phyloP scores from a whole-genome alignment of 1,140 invertebrate species.

The Caenorhabditis inopinata region DNA sequence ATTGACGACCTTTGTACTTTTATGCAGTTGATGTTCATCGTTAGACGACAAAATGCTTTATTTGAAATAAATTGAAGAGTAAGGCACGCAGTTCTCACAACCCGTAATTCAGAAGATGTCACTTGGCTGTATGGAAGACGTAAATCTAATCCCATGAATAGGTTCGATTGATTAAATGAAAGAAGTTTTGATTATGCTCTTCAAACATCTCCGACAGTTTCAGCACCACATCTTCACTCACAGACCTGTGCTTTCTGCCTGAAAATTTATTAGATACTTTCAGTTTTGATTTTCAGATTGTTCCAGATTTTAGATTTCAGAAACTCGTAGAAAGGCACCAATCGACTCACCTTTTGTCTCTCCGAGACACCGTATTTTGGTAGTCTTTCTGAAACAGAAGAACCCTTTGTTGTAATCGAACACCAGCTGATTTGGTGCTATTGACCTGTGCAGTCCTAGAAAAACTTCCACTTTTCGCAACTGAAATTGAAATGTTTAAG shows the following conservation, averaged over 20 bases:
- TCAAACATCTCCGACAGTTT: conserved; percentile 10
- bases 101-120: neutral
- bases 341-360: neutral
- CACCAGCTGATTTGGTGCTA: conserved; percentile 51
- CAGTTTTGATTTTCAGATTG: no score
- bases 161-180: neutral
- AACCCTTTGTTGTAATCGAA: conserved; percentile 68
- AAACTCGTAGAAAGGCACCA: no score
- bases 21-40: conserved; percentile 11
- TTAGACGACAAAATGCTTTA: no score
- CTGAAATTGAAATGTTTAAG: conserved; percentile 43
- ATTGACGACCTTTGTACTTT: neutral
- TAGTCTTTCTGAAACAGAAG: conserved; percentile 67
- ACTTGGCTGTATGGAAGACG: neutral
- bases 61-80: no score
- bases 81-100: neutral
- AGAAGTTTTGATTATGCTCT: conserved; percentile 27
- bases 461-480: conserved; percentile 56
- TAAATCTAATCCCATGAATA: conserved; percentile 21
- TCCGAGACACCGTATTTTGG: conserved; percentile 6
- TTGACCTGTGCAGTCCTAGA: conserved; percentile 44
- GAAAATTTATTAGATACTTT: neutral
- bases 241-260: neutral
- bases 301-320: no score
- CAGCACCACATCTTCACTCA: neutral